Conservation (phyloP, 2,113 vertebrate genomes). For the Phaethon lepturus region DNA sequence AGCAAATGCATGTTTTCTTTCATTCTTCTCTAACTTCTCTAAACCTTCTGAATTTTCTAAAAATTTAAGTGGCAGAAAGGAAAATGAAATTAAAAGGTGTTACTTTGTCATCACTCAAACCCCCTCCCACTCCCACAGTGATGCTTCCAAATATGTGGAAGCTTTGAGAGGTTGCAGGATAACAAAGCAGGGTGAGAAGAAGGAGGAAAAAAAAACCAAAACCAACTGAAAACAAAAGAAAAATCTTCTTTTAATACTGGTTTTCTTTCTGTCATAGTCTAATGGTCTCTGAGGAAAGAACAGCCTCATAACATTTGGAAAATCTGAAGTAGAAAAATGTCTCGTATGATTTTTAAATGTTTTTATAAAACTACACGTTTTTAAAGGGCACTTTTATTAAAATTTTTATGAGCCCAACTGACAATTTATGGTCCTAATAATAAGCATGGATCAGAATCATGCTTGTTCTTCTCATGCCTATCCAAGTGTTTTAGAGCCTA, state of each 20-base stretch:
- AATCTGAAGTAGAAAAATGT: not conserved
- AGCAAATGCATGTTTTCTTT: not conserved
- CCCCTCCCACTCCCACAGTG: not conserved
- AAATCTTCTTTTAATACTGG: not conserved
- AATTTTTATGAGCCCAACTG: not conserved
- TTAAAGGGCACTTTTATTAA: not conserved
- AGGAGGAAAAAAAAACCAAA: not conserved
- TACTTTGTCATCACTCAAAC: not conserved
- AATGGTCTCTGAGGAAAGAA: not conserved
- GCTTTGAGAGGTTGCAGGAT: not conserved
- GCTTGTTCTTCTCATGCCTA: not conserved
- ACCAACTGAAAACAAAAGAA: not conserved
- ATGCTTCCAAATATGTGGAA: not conserved
- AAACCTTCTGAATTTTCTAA: not conserved
- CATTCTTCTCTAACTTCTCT: not conserved
- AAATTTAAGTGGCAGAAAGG: not conserved
- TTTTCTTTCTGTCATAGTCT: not conserved
- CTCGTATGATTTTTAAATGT: too few relatives aligned
- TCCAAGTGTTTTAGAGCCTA: not conserved
- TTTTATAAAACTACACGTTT: too few relatives aligned
- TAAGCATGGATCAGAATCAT: not conserved
- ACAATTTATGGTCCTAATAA: not conserved
- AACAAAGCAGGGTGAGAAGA: not conserved
- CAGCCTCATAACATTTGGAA: not conserved
- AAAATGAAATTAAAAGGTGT: not conserved